Conservation (phyloP, 2,797 vertebrate genomes). For the Phylloscopus collybita region DNA sequence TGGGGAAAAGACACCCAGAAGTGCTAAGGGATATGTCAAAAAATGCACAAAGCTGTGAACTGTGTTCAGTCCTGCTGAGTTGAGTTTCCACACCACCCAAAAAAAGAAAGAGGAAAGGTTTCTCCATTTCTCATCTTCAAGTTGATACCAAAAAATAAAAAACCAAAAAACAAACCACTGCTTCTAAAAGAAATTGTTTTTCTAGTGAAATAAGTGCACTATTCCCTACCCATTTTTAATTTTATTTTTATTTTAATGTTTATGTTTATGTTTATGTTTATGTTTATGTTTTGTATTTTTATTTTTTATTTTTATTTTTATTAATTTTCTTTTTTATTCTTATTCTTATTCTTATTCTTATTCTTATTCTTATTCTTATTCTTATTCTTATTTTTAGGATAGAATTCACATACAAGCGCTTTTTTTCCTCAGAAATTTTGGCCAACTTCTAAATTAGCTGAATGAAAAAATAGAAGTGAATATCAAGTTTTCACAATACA, state of each 20-base stretch:
- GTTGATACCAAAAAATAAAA: accelerated
- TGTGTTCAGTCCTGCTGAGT: accelerated
- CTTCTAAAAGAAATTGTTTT: not conserved
- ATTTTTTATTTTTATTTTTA: too few relatives aligned
- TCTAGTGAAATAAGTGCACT: not conserved
- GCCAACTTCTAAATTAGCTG: not conserved
- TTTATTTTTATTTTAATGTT: not conserved
- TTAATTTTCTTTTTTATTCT: too few relatives aligned
- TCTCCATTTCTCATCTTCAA: not conserved
- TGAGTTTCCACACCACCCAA: not conserved
- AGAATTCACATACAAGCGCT: accelerated
- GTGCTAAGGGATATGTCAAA: not conserved
- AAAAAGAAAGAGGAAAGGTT: not conserved
- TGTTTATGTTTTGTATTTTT: too few relatives aligned
- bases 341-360: not conserved
- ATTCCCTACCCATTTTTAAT: not conserved
- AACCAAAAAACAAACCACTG: accelerated
- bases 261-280: too few relatives aligned
- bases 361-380: too few relatives aligned
- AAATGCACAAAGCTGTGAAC: not conserved
- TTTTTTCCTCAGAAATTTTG: not conserved
- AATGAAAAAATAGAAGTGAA: not conserved
- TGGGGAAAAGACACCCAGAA: not conserved
- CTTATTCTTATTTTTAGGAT: not conserved
- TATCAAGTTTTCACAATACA: not conserved